phyloP scores from a whole-genome alignment of 2,113 vertebrate species.

The Synodontis membranacea region DNA sequence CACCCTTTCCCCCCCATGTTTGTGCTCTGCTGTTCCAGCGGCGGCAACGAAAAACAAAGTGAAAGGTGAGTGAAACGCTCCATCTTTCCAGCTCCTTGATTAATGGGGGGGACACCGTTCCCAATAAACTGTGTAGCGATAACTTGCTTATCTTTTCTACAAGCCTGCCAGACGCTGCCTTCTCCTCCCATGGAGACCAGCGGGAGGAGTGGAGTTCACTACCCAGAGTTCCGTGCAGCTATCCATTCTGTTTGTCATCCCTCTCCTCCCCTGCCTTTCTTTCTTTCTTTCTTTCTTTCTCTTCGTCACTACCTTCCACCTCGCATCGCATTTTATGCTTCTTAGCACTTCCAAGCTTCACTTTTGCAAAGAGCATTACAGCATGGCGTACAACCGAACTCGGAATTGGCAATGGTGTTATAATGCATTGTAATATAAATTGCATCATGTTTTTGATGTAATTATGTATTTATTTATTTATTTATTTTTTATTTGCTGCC shows the following conservation, averaged over 20 bases:
- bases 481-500: conserved; percentile 6
- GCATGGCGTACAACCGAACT: background rate
- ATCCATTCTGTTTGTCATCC: conserved; percentile 47
- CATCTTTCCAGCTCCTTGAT: conserved; percentile 52
- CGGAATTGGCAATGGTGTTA: background rate
- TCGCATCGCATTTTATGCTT: conserved; percentile 25
- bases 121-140: conserved; percentile 54
- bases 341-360: conserved; percentile 2
- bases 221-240: conserved; percentile 33
- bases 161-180: conserved; percentile 46
- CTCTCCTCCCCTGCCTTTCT: conserved; percentile 44
- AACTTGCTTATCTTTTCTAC: conserved; percentile 41
- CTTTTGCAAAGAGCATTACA: background rate
- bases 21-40: conserved; percentile 66
- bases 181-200: conserved; percentile 17
- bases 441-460: background rate
- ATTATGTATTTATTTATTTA: background rate
- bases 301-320: conserved; percentile 16
- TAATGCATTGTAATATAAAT: background rate
- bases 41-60: conserved; percentile 78
- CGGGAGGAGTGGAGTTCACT: conserved; percentile 21
- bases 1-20: conserved; percentile 26
- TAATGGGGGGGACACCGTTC: conserved; percentile 50
- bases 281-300: conserved; percentile 35
- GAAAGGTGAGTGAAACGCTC: conserved; percentile 73